Percentiles rank a stretch among this genome's conserved stretches.
Conservation (phyloP, 2,888 invertebrate species). For the Oligia fasciuncula region DNA sequence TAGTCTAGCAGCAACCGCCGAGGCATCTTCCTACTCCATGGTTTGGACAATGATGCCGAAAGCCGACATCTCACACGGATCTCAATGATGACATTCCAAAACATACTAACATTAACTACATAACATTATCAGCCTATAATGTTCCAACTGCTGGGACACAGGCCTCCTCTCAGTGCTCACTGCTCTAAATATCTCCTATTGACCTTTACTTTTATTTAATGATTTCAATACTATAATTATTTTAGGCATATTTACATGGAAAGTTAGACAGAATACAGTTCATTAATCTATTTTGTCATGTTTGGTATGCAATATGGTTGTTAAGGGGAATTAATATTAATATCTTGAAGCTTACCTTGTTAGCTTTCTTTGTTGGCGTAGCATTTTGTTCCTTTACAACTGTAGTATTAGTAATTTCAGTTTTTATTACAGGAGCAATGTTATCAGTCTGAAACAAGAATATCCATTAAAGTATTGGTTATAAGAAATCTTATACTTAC, state of each 20-base stretch:
- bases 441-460: conserved; percentile 48
- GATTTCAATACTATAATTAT: background rate
- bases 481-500: background rate
- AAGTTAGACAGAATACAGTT: background rate
- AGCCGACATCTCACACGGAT: too few species aligned
- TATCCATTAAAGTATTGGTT: background rate
- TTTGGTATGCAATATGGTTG: background rate
- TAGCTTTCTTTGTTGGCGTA: conserved; percentile 56
- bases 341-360: conserved; percentile 47
- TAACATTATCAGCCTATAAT: background rate
- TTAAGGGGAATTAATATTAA: background rate
- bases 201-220: background rate
- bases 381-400: conserved; percentile 33
- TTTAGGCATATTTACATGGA: background rate
- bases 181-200: background rate
- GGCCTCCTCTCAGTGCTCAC: background rate
- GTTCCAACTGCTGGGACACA: background rate
- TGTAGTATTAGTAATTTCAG: conserved; percentile 27
- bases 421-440: conserved; percentile 34
- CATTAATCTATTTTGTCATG: background rate
- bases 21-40: background rate
- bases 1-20: background rate
- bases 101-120: background rate
- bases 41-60: too few species aligned
- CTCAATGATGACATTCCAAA: background rate